Evolutionary conservation across 2,888 invertebrate genomes (phyloP), one percentile per base, ranked within the genome.

Genomic region (Hemaris fuciformis): DNA sequence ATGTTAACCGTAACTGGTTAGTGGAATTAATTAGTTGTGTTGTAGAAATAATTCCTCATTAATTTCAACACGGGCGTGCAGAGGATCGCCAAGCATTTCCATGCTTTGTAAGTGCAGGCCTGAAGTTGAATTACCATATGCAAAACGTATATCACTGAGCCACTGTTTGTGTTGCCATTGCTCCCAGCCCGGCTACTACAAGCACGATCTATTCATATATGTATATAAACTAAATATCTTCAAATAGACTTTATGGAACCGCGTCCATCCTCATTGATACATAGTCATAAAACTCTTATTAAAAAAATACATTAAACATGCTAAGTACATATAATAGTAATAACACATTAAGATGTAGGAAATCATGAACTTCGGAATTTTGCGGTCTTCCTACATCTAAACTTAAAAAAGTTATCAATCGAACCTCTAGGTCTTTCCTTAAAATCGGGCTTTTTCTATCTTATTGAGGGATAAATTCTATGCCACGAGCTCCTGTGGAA

Each of bases 1-100:
- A 84, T 81, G 78, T 77, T 76, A 74, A 71, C 70, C 72, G 70
- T 71, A 69, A 71, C 71, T 70, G 71, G 72, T 76, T 77, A 76
- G 75, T 75, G 71, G 79, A 81, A 83, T 87, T 86, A 87, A 89
- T 88, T 87, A 85, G 78, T 76, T 72, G 74, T 77, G 77, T 72
- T 77, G 75, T 72, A 69, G 76, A 80, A 66, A 83, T 84, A 83
- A 85, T 83, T 85, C 83, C 85, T 85, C 83, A 85, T 89, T 88
- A 85, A 85, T 85, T 83, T 84, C 72, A 77, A 87, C 83, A 80
- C 74, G 77, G 69, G 67, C 71, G 71, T 69, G 75, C 73, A 68
- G 76, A 73, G 78, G 77, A 70, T 71, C 68, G 76, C 77, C 68
- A 69, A 72, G 81, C 71, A 83, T 85, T 86, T 87, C 77, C 79